Base-by-base conservation (phyloP, 2,113 vertebrate species). In the Oncorhynchus clarkii region DNA sequence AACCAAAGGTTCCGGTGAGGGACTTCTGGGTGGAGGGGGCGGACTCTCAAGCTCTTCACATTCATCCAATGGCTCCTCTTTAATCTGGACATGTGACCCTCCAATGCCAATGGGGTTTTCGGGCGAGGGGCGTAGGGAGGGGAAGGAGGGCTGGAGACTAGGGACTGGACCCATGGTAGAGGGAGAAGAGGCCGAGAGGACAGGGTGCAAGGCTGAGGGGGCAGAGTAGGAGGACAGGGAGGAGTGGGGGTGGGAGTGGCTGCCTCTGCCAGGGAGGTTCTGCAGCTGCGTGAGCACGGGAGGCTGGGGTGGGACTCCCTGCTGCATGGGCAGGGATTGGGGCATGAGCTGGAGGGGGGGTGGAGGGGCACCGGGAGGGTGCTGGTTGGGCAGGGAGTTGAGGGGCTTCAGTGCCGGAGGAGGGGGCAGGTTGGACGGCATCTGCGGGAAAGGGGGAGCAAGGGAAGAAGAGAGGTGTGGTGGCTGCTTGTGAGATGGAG, bases 311-410 rank as follows among this genome's bases (percentile, higher is more conserved):
- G 94, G 90, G 0, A 95, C 93, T 0, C 51, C 51, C 51, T 94
- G 87, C 84, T 95, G 95, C 78, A 94, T 85, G 0, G 94, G 94
- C 64, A 96, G 92, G 84, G 95, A 94, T 82, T 97, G 96, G 1
- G 96, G 95, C 97, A 99, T 98, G 82, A 99, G 94, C 91, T 99
- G 97, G 75, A 98, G 85, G 14, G 97, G 97, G 2, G 97, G 97
- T 5, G 96, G 97, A 49, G 96, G 96, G 0, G 96, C 95, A 0
- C 96, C 96, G 0, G 97, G 97, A 2, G 95, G 95, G 64, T 98
- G 97, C 74, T 97, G 97, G 24, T 94, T 96, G 1, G 96, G 96
- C 67, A 98, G 91, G 67, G 96, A 94, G 82, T 94, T 97, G 75
- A 99, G 93, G 3, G 97, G 97, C 74, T 99, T 99, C 67, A 99